Conservation (phyloP, 2,888 invertebrate species). For the Chironomus tentans region DNA sequence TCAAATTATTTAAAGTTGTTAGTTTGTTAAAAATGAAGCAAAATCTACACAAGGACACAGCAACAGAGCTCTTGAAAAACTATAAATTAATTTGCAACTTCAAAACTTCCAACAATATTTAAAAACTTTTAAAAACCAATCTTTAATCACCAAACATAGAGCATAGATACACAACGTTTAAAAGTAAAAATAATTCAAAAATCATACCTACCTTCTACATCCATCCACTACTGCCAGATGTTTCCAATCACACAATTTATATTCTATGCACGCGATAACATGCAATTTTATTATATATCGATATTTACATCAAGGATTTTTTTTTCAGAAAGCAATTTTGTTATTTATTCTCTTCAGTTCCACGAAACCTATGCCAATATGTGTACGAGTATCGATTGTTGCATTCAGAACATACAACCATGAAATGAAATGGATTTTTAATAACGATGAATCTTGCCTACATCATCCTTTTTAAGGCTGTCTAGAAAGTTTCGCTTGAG, state of each 20-base stretch:
- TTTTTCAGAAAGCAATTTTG: background rate
- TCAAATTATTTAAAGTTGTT: no score
- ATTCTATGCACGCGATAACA: conserved; percentile 13
- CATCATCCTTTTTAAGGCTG: no score
- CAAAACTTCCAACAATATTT: no score
- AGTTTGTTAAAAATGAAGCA: no score
- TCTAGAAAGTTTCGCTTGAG: no score
- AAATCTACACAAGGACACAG: no score
- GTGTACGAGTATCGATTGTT: background rate
- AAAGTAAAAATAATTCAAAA: conserved; percentile 10
- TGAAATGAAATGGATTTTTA: background rate
- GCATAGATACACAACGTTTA: background rate
- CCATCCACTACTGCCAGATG: background rate
- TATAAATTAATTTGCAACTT: no score
- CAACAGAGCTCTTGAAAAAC: no score
- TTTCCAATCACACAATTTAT: conserved; percentile 14
- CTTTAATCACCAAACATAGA: no score
- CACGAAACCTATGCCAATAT: no score
- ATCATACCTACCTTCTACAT: background rate
- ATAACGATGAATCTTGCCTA: background rate
- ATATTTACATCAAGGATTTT: conserved; percentile 4
- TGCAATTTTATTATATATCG: background rate
- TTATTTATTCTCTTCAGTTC: background rate
- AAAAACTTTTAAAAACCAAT: no score
- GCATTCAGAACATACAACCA: background rate